Conservation (phyloP, 2,113 vertebrate species). For the Pao palembangensis region DNA sequence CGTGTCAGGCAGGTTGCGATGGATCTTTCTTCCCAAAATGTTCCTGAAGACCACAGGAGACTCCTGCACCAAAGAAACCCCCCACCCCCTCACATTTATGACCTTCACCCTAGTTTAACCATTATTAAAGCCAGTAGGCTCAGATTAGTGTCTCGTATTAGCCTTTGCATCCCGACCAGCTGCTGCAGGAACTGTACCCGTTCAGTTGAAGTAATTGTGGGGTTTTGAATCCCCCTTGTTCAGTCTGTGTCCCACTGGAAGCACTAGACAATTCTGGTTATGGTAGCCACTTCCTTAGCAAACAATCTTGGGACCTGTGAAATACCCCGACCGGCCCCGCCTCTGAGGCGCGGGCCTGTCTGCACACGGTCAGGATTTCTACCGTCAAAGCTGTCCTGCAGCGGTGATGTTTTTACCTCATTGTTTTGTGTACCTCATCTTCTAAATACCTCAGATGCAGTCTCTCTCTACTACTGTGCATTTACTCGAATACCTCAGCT, state of each 20-base stretch:
- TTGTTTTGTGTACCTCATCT: conserved; percentile 45
- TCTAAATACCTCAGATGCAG: conserved; percentile 56
- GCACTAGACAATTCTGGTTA: conserved; percentile 48
- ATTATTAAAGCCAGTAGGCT: conserved; percentile 1
- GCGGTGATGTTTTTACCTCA: not conserved
- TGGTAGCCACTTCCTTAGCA: conserved; percentile 32
- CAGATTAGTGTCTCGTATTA: conserved; percentile 27
- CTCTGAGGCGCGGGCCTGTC: conserved; percentile 40
- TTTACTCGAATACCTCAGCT: conserved; percentile 59
- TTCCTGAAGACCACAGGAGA: conserved; percentile 24
- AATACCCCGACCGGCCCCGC: conserved; percentile 29
- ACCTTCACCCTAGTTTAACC: conserved; percentile 5
- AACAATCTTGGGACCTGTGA: conserved; percentile 35
- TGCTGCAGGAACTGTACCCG: conserved; percentile 5
- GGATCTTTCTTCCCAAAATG: conserved; percentile 16
- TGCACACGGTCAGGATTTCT: conserved; percentile 33
- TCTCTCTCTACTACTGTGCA: conserved; percentile 45
- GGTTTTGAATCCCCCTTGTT: conserved; percentile 36
- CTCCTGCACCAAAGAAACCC: conserved; percentile 61
- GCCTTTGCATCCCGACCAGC: conserved; percentile 23
- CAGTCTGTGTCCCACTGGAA: conserved; percentile 29
- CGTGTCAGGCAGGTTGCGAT: conserved; percentile 10
- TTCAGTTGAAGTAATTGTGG: conserved; percentile 20
- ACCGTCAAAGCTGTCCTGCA: conserved; percentile 33
- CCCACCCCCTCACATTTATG: conserved; percentile 3